Evolutionary conservation across 1,140 invertebrate species (phyloP).

Genomic region (Cydia amplana): DNA sequence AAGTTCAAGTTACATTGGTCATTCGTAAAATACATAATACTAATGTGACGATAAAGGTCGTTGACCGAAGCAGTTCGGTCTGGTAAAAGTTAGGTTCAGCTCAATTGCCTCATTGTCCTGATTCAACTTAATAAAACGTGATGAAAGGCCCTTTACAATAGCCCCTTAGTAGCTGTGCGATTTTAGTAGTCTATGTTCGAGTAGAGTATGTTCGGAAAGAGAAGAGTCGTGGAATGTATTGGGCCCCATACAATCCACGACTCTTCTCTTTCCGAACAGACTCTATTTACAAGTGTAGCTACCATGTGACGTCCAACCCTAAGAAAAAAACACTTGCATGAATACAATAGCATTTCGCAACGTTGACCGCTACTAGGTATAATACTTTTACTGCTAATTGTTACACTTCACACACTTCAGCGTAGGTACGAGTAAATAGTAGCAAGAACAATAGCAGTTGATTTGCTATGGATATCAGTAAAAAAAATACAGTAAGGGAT

Average conservation of each 20-base stretch:
- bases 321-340: neutral
- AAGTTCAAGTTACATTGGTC: neutral
- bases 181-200: too few relatives aligned
- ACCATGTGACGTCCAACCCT: neutral
- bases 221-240: too few relatives aligned
- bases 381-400: neutral
- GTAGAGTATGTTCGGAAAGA: too few relatives aligned
- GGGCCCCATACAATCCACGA: too few relatives aligned
- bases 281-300: too few relatives aligned
- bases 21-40: neutral
- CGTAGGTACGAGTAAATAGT: neutral
- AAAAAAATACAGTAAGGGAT: neutral
- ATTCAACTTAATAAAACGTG: conserved; percentile 10
- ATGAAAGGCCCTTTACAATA: conserved; percentile 7
- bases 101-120: conserved; percentile 19
- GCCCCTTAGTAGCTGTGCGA: neutral
- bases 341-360: neutral
- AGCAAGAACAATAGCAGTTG: neutral
- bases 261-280: too few relatives aligned
- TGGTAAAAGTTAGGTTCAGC: conserved; percentile 31
- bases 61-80: conserved; percentile 12
- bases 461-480: neutral
- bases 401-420: conserved; percentile 1
- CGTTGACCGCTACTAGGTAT: neutral
- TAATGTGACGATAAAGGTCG: neutral